phyloP scores from a whole-genome alignment of 2,113 vertebrate genomes.

The Pseudorhombus dupliciocellatus region DNA sequence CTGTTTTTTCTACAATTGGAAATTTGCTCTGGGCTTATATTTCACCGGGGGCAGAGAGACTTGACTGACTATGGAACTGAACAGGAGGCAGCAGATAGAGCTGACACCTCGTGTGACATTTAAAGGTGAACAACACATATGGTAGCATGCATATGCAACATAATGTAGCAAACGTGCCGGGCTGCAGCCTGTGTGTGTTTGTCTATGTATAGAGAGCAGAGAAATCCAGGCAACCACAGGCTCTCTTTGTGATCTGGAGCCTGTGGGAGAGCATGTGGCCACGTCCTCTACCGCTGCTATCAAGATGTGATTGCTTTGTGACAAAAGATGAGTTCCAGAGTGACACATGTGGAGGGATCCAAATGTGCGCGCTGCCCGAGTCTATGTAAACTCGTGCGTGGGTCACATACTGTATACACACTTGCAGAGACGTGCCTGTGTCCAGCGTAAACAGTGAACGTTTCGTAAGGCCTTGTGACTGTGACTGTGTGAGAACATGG shows the following conservation, averaged over 20 bases:
- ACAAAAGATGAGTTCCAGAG: conserved; percentile 68
- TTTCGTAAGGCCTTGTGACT: conserved; percentile 33
- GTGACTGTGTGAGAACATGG: conserved; percentile 67
- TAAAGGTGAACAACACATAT: conserved; percentile 33
- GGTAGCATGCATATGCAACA: conserved; percentile 15
- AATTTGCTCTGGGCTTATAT: conserved; percentile 38
- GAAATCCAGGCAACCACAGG: conserved; percentile 46
- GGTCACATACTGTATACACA: conserved; percentile 21
- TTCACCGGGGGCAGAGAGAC: conserved; percentile 21
- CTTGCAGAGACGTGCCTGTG: conserved; percentile 10
- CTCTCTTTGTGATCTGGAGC: conserved; percentile 49
- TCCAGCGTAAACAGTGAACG: conserved; percentile 1
- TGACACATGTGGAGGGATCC: conserved; percentile 57
- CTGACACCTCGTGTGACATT: conserved; percentile 28
- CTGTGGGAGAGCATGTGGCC: conserved; percentile 56
- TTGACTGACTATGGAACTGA: conserved; percentile 49
- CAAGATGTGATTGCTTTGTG: conserved; percentile 67
- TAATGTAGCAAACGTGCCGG: conserved; percentile 20
- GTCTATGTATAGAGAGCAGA: conserved; percentile 29
- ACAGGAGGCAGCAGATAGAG: conserved; percentile 44
- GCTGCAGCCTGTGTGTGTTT: conserved; percentile 28
- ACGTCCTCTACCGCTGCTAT: conserved; percentile 51
- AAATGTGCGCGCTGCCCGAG: conserved; percentile 17
- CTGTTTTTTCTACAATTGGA: conserved; percentile 29
- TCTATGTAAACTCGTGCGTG: conserved; percentile 13